Evolutionary conservation across 2,113 vertebrate species (phyloP), one percentile per base, ranked within the genome.

Genomic region (Catharus fuscescens): DNA sequence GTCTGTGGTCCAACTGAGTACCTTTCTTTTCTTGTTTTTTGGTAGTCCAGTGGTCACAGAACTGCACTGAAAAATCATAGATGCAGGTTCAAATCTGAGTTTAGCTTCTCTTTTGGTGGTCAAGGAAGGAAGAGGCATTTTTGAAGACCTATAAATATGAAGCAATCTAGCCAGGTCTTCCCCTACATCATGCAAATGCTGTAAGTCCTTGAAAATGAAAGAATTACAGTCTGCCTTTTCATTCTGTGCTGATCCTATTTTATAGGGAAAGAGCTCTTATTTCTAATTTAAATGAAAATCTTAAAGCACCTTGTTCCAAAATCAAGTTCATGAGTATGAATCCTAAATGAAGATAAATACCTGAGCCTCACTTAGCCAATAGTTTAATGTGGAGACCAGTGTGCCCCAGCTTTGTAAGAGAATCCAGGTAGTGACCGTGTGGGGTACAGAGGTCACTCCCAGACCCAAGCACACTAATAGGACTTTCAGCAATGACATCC

Each of bases 381-480:
- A 82, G 11, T 15, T 17, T 28, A 45, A 70, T 24, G 9, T 73
- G 50, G 31, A 90, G 77, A 50, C 28, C 21, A n/a, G 28, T 25
- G 19, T 52, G 18, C 5, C 23, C 8, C 40, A 78, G 26, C 8
- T 76, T 23, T 76, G 16, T 66, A 66, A 73, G 32, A 13, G 25
- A 66, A 74, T 12, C 6, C 24, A 52, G 5, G 6, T 10, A 74
- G 34, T 2, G 1, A 34, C 31, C 17, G 25, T 6, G 0, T n/a
- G 17, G 9, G 4, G 7, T 70, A 59, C 34, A 36, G 48, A n/a
- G 50, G 32, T 42, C 28, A 23, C 13, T 85, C 21, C 20, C 4
- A 14, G 26, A 21, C 52, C 24, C 42, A 81, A n/a, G 10, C 28
- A 80, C 47, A 23, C 23, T 73, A 32, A 32, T 10, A 31, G 7